These are phyloP conservation scores for Threskiornis aethiopicus DNA, from an alignment of 2,797 vertebrate genomes.

Conservation along the genomic window DNA sequence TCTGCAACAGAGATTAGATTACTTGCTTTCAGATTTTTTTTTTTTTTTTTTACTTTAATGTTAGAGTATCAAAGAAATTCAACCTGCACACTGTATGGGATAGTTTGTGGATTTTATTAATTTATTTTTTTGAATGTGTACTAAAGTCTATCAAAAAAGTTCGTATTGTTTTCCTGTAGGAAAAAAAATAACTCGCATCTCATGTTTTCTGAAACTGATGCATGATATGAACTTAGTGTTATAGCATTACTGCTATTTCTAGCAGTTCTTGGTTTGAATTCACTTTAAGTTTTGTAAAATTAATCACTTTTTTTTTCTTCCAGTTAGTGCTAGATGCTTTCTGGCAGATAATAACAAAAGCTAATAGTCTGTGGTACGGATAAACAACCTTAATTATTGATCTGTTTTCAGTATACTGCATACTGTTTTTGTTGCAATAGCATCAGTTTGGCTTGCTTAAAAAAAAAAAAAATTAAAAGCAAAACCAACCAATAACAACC, in stretches of 20 bases:
- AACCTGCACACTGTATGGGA: background rate
- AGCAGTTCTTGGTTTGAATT: background rate
- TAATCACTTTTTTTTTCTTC: background rate
- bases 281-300: background rate
- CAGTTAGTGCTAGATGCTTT: background rate
- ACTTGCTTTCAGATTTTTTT: background rate
- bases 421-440: background rate
- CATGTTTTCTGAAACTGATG: background rate
- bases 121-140: background rate
- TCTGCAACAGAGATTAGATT: background rate
- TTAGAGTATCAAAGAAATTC: background rate
- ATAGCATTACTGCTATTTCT: background rate
- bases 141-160: background rate
- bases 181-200: rapidly evolving
- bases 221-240: background rate
- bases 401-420: background rate
- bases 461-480: background rate
- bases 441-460: background rate
- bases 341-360: background rate
- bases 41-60: background rate
- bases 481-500: rapidly evolving
- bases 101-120: background rate
- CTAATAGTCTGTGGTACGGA: background rate
- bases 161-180: background rate
- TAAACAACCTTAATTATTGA: background rate